phyloP scores from a whole-genome alignment of 1,140 invertebrate species.

The Nilaparvata lugens region DNA sequence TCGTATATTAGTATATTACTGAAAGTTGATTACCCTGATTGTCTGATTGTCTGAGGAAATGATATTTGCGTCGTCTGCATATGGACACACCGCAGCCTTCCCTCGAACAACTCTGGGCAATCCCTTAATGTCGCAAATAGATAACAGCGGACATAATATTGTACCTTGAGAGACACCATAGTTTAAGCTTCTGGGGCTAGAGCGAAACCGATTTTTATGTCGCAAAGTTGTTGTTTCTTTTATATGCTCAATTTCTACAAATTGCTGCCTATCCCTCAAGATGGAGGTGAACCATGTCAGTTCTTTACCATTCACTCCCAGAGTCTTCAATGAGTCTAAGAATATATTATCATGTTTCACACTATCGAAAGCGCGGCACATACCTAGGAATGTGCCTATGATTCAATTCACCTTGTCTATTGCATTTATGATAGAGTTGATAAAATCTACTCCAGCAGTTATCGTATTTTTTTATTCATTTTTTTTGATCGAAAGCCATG shows the following conservation, averaged over 20 bases:
- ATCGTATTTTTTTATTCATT: slow-evolving; percentile 21
- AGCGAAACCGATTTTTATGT: background rate
- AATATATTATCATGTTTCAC: slow-evolving; percentile 12
- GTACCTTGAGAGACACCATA: slow-evolving; percentile 3
- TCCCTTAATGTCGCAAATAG: background rate
- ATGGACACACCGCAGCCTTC: background rate
- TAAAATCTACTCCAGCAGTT: slow-evolving; percentile 12
- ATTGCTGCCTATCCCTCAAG: slow-evolving; percentile 1
- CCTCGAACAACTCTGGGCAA: background rate
- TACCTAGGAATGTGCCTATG: slow-evolving; percentile 12
- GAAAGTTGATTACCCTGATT: no score
- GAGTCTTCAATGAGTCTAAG: background rate
- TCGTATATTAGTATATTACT: no score
- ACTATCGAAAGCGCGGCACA: slow-evolving; percentile 21
- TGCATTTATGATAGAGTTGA: slow-evolving; percentile 7
- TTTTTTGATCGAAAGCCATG: slow-evolving; percentile 18
- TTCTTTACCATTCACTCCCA: background rate
- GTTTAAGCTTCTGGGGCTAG: background rate
- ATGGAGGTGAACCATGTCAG: background rate
- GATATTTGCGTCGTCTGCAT: slow-evolving; percentile 5
- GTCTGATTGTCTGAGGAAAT: background rate
- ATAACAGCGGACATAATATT: background rate
- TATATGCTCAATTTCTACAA: background rate
- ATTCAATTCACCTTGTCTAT: slow-evolving; percentile 10
- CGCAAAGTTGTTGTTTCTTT: background rate